Evolutionary conservation across 1,140 invertebrate species (phyloP).

Genomic region (Calliopsis andreniformis): DNA sequence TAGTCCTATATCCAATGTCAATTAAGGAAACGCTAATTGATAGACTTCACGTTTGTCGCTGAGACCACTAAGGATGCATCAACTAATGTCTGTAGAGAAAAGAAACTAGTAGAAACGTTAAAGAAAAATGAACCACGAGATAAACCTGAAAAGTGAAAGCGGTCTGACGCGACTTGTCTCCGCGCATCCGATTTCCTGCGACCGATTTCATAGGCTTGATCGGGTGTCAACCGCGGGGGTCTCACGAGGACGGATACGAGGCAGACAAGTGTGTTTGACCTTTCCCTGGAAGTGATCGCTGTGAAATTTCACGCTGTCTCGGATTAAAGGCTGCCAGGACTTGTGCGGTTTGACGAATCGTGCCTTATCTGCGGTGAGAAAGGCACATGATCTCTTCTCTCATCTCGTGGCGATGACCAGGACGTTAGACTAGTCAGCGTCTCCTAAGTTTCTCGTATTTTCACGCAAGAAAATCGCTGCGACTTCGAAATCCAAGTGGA

Average conservation of each 20-base stretch:
- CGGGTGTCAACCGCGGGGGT: conserved; percentile 37
- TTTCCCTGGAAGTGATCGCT: background rate
- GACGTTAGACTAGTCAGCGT: background rate
- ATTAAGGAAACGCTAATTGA: too few relatives aligned
- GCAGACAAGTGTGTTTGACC: conserved; percentile 17
- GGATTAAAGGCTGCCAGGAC: background rate
- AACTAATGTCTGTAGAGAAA: too few relatives aligned
- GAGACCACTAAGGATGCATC: too few relatives aligned
- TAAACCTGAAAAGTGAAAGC: background rate
- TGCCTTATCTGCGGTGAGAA: background rate
- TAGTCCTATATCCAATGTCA: too few relatives aligned
- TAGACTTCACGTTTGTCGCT: too few relatives aligned
- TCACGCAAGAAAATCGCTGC: background rate
- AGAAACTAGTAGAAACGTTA: too few relatives aligned
- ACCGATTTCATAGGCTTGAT: conserved; percentile 44
- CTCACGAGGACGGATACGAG: conserved; percentile 50
- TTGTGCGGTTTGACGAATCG: background rate
- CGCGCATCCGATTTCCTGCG: conserved; percentile 40
- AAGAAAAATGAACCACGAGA: too few relatives aligned
- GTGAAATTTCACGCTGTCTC: background rate
- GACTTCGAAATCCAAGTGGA: background rate
- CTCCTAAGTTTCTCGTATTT: background rate
- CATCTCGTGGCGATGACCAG: background rate
- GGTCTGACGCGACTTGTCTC: conserved; percentile 6
- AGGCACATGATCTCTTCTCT: background rate